Base-by-base conservation (phyloP, 2,797 vertebrate species). In the Tympanoctomys barrerae region DNA sequence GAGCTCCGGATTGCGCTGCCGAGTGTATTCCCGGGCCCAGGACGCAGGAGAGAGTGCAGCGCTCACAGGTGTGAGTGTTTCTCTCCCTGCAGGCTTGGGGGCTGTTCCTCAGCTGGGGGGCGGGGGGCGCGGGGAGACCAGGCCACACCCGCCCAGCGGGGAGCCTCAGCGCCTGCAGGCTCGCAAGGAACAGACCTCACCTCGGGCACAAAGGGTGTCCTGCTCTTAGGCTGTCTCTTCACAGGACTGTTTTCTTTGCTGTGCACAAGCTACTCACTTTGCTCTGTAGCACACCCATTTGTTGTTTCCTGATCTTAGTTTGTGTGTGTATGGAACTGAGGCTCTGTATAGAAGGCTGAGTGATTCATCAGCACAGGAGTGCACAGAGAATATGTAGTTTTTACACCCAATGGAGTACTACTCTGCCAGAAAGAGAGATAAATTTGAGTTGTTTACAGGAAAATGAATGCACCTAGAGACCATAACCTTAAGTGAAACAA, bases 1-100 rank as follows among this genome's bases (percentile, higher is more conserved):
- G 31, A 39, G 2, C 18, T 28, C 70, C 84, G 28, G 70, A 33
- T 83, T 9, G 1, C 28, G 0, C 14, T 8, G 3, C 14, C 1
- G 66, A 73, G 22, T 14, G 19, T 26, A 14, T 26, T 31, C 10
- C 68, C 14, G 10, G 2, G 68, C 68, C 7, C 68, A 36, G 33
- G 66, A 57, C 14, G 19, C 68, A 71, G 68, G n/a, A 3, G 19
- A 21, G 68, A 18, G 0, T 5, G n/a, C n/a, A 7, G 5, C 18
- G 33, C 33, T 70, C 68, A 9, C n/a, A 14, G 12, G 28, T 12
- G 66, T 68, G 66, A n/a, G 31, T 13, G 33, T 6, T n/a, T n/a
- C 26, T 10, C 2, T 10, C 19, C 26, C 61, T 28, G 61, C 61
- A 12, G 61, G 61, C 24, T 11, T 0, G 26, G 10, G 31, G 10